A percentile compares a stretch with the other conserved stretches of the same genome.
Conservation (phyloP, 2,888 invertebrate genomes). For the Apodemia zela region DNA sequence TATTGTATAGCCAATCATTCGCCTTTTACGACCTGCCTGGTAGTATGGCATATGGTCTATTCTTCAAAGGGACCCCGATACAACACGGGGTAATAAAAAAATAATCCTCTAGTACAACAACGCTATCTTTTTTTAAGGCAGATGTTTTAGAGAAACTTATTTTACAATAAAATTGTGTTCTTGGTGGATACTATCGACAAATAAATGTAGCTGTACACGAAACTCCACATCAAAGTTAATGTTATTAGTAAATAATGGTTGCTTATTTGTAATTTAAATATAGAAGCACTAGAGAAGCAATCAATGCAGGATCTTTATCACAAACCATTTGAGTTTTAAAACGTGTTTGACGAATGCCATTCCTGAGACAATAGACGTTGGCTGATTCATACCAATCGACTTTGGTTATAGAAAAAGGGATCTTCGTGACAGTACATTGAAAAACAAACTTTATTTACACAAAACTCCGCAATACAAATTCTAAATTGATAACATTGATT, state of each 20-base stretch:
- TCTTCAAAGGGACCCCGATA: too few relatives aligned
- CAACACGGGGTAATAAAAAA: too few relatives aligned
- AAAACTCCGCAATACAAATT: slow-evolving; percentile 21
- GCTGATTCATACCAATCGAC: slow-evolving; percentile 51
- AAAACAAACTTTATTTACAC: slow-evolving; percentile 21
- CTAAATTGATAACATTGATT: slow-evolving; percentile 21
- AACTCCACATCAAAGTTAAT: neutral
- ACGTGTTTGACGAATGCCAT: slow-evolving; percentile 34
- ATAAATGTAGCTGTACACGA: neutral
- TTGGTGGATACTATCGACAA: too few relatives aligned
- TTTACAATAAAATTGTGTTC: too few relatives aligned
- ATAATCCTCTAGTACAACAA: too few relatives aligned
- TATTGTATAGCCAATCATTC: too few relatives aligned
- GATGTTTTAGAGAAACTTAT: neutral
- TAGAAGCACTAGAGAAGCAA: neutral
- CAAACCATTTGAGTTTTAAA: slow-evolving; percentile 28
- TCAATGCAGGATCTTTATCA: slow-evolving; percentile 7
- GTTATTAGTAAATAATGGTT: neutral
- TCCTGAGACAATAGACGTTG: slow-evolving; percentile 52
- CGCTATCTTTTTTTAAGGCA: neutral
- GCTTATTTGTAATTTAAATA: slow-evolving; percentile 5
- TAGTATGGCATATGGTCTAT: too few relatives aligned
- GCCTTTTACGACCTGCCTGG: too few relatives aligned
- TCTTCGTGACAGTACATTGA: neutral
- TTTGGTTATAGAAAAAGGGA: slow-evolving; percentile 29